A percentile compares a stretch with the other conserved stretches of the same genome.
Conservation (phyloP, 2,888 invertebrate species). For the Syritta pipiens region DNA sequence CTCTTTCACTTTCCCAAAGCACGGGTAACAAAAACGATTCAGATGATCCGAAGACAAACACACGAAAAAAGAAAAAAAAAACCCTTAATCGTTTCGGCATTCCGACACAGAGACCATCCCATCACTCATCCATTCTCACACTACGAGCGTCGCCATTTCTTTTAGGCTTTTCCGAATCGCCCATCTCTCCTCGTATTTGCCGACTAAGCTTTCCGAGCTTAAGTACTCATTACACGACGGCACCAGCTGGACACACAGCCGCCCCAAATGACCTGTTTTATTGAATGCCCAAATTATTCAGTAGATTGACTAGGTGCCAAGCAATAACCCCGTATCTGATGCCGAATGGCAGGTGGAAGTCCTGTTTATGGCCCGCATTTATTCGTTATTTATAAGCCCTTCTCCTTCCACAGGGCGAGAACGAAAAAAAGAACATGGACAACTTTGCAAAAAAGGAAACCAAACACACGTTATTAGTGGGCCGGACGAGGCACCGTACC, state of each 20-base stretch:
- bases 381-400: constrained; percentile 32
- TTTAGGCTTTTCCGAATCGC: too few species aligned
- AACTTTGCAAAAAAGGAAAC: too few species aligned
- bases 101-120: too few species aligned
- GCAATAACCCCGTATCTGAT: constrained; percentile 44
- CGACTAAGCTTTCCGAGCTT: constrained; percentile 7
- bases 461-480: constrained; percentile 28
- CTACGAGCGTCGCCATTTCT: too few species aligned
- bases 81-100: too few species aligned
- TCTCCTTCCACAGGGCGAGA: background rate
- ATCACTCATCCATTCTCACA: too few species aligned
- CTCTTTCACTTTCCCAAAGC: too few species aligned
- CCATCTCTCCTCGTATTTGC: constrained; percentile 8
- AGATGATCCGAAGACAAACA: too few species aligned
- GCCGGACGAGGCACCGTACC: constrained; percentile 3
- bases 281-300: constrained; percentile 57
- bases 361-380: constrained; percentile 31
- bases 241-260: constrained; percentile 37
- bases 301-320: constrained; percentile 64
- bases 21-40: too few species aligned
- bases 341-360: background rate
- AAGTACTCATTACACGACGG: constrained; percentile 26
- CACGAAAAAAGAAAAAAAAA: too few species aligned
- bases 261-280: constrained; percentile 50
- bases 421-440: too few species aligned